phyloP scores from a whole-genome alignment of 2,113 vertebrate genomes.

The human region DNA sequence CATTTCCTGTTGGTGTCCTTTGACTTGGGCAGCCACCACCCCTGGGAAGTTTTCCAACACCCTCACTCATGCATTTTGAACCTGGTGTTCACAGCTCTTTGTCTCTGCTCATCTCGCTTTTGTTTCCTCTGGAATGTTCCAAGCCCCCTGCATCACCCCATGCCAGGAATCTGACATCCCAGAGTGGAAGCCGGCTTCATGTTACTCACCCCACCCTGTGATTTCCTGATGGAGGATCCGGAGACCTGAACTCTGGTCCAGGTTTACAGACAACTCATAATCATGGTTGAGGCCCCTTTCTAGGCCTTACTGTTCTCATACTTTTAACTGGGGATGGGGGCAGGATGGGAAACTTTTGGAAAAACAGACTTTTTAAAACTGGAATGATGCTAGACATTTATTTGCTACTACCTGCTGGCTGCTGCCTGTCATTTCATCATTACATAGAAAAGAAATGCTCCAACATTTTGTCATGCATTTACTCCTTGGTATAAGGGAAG shows the following conservation, averaged over 20 bases:
- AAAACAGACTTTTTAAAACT: not conserved
- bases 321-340: not conserved
- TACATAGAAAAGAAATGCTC: not conserved
- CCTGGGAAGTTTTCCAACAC: not conserved
- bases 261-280: not conserved
- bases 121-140: slow-evolving; percentile 67
- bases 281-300: not conserved
- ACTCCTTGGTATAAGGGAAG: not conserved
- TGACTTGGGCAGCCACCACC: not conserved
- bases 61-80: not conserved
- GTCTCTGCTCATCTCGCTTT: slow-evolving; percentile 48
- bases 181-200: not conserved
- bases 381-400: not conserved
- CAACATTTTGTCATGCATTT: not conserved
- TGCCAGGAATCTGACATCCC: slow-evolving; percentile 34
- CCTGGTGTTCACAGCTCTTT: not conserved
- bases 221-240: not conserved
- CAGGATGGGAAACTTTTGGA: not conserved
- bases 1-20: slow-evolving; percentile 19
- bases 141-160: not conserved
- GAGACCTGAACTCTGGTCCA: not conserved
- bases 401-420: not conserved
- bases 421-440: not conserved
- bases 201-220: not conserved
- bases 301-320: not conserved